A percentile compares a stretch with the other conserved stretches of the same genome.
These are phyloP conservation scores for Boloria selene DNA, from an alignment of 2,888 invertebrate species.

Conservation along the genomic window DNA sequence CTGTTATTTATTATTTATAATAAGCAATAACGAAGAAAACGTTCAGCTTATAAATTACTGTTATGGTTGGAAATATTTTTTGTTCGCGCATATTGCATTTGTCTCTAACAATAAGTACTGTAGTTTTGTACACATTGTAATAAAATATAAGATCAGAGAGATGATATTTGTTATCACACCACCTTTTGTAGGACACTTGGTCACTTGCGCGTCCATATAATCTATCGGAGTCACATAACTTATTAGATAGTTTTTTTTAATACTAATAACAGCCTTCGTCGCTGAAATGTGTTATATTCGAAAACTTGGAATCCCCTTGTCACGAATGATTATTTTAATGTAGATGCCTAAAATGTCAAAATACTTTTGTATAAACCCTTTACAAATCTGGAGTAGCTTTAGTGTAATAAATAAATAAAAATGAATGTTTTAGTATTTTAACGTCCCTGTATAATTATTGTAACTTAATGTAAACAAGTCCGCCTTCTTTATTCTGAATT, in stretches of 20 bases:
- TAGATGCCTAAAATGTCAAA: slow-evolving; percentile 16
- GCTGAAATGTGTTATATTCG: slow-evolving; percentile 2
- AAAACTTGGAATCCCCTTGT: slow-evolving; percentile 15
- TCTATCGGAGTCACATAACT: neutral
- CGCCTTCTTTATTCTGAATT: slow-evolving; percentile 38
- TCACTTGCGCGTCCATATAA: slow-evolving; percentile 21
- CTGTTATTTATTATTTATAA: slow-evolving; percentile 45
- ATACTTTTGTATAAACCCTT: slow-evolving; percentile 28
- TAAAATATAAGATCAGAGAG: too few species aligned
- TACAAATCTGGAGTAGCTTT: slow-evolving; percentile 22
- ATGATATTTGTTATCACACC: neutral
- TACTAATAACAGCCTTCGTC: neutral
- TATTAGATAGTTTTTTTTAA: too few species aligned
- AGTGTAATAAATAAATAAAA: slow-evolving; percentile 28
- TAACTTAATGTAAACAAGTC: slow-evolving; percentile 36
- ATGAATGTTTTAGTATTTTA: slow-evolving; percentile 31
- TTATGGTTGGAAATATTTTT: slow-evolving; percentile 12
- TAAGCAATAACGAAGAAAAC: slow-evolving; percentile 28
- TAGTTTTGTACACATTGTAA: slow-evolving; percentile 1
- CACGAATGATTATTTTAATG: slow-evolving; percentile 15
- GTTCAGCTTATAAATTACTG: slow-evolving; percentile 16
- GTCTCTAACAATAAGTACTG: slow-evolving; percentile 10
- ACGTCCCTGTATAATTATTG: slow-evolving; percentile 29
- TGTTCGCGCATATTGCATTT: slow-evolving; percentile 28
- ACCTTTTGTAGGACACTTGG: neutral